Evolutionary conservation across 1,140 invertebrate genomes (phyloP), one percentile per base, ranked within the genome.

Genomic region (Palaemon carinicauda): DNA sequence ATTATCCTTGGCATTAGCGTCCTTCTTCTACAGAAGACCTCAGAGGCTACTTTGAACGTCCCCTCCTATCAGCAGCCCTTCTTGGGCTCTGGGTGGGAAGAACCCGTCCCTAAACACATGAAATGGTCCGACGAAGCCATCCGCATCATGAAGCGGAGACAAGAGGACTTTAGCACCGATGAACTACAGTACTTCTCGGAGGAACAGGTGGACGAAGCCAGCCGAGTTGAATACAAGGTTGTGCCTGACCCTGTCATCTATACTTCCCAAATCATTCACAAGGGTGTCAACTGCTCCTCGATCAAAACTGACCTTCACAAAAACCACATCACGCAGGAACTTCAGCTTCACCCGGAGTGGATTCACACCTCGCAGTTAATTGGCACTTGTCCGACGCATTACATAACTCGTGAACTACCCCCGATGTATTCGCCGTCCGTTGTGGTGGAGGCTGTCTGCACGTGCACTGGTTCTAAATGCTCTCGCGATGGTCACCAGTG

Each of bases 251-350:
- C 81, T 14, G 65, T 82, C n/a, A 74, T 82, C 50, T 53, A 52
- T 27, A 51, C 81, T 17, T 82, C 81, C 7, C 81, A 82, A 27
- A 88, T 75, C 89, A 87, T 73, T 88, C 89, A 60, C 87, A 17
- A 73, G 88, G 74, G 71, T 90, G 31, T 41, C 86, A 73, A 90
- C 89, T 86, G 82, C 79, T 80, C 89, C 89, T 21, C 90, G 80
- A 21, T 90, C 77, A 10, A 82, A 53, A 29, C 80, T n/a, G 27
- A 77, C 79, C 60, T 81, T 27, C 56, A 79, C 56, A 15, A 60
- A 52, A 53, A 56, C 54, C 2, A 29, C 41, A n/a, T 56, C 80
- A 65, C 29, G 52, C 54, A 10, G 12, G 21, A 12, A 52, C 51
- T 60, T 60, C 24, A n/a, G 50, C 77, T 78, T 14, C 80, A 54